phyloP scores from a whole-genome alignment of 2,797 vertebrate species.

The Danio aesculapii region DNA sequence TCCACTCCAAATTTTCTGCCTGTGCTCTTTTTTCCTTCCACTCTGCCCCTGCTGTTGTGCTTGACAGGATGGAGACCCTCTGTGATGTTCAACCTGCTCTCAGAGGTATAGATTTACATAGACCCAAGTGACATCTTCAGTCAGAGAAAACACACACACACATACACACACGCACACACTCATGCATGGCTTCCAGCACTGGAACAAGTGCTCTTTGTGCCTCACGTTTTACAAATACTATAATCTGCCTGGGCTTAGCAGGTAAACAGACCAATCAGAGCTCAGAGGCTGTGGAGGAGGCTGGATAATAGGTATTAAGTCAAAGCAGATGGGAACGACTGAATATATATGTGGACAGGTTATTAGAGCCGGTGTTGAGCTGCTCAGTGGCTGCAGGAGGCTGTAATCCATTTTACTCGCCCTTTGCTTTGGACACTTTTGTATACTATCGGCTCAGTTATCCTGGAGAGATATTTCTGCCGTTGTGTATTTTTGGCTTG shows the following conservation, averaged over 20 bases:
- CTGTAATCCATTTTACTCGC: slow-evolving; percentile 72
- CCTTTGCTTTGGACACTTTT: slow-evolving; percentile 39
- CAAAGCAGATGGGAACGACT: slow-evolving; percentile 80
- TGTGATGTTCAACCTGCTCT: slow-evolving; percentile 24
- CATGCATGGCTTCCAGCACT: slow-evolving; percentile 48
- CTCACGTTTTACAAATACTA: slow-evolving; percentile 64
- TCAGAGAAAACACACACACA: slow-evolving; percentile 2
- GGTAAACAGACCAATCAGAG: slow-evolving; percentile 58
- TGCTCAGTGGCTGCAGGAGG: slow-evolving; percentile 68
- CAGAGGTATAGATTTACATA: background rate
- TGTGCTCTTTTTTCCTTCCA: slow-evolving; percentile 43
- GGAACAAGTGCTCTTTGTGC: slow-evolving; percentile 62
- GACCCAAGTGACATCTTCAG: slow-evolving; percentile 60
- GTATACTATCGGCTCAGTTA: slow-evolving; percentile 26
- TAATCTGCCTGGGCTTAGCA: slow-evolving; percentile 62
- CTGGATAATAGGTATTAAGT: slow-evolving; percentile 79
- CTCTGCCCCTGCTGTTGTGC: slow-evolving; percentile 66
- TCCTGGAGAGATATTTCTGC: slow-evolving; percentile 26
- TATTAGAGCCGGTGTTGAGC: slow-evolving; percentile 74
- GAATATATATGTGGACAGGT: slow-evolving; percentile 74
- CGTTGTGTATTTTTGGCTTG: slow-evolving; percentile 31
- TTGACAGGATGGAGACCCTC: slow-evolving; percentile 59
- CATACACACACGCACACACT: background rate
- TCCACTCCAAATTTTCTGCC: slow-evolving; percentile 60
- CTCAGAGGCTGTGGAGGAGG: slow-evolving; percentile 67